Evolutionary conservation across 1,140 invertebrate species (phyloP).

Genomic region (Lutraria rhynchaena): DNA sequence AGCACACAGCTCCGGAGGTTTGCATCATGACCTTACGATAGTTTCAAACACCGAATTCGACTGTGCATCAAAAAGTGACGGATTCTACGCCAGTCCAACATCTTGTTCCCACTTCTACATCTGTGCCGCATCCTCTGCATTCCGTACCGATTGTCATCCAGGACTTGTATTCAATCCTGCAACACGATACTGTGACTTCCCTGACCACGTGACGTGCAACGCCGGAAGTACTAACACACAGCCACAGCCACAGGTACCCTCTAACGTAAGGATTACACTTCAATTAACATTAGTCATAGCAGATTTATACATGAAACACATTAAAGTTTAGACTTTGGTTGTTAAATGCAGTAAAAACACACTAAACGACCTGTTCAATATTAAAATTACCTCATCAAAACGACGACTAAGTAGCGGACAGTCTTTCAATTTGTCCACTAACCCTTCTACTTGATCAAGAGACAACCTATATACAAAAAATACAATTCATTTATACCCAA

Average conservation of each 20-base stretch:
- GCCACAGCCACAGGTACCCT: too few species aligned
- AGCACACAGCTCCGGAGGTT: neutral
- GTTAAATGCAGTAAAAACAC: too few species aligned
- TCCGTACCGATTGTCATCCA: constrained; percentile 64
- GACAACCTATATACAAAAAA: too few species aligned
- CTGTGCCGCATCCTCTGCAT: constrained; percentile 64
- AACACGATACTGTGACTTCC: constrained; percentile 67
- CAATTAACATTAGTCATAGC: neutral
- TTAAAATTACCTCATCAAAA: too few species aligned
- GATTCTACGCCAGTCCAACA: constrained; percentile 62
- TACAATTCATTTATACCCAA: too few species aligned
- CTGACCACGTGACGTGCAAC: constrained; percentile 66
- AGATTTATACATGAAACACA: neutral
- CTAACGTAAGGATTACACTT: neutral
- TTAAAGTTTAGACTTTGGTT: too few species aligned
- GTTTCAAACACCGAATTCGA: constrained; percentile 52
- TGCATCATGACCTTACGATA: constrained; percentile 20
- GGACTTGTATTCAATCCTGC: constrained; percentile 63
- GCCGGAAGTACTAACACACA: neutral
- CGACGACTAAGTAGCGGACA: too few species aligned
- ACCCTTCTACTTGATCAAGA: too few species aligned
- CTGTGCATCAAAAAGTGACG: constrained; percentile 51
- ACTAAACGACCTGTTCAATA: too few species aligned
- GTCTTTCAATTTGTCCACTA: too few species aligned
- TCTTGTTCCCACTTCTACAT: constrained; percentile 67